These are phyloP conservation scores for Pseudorasbora parva DNA, from an alignment of 2,113 vertebrate species.

Conservation along the genomic window DNA sequence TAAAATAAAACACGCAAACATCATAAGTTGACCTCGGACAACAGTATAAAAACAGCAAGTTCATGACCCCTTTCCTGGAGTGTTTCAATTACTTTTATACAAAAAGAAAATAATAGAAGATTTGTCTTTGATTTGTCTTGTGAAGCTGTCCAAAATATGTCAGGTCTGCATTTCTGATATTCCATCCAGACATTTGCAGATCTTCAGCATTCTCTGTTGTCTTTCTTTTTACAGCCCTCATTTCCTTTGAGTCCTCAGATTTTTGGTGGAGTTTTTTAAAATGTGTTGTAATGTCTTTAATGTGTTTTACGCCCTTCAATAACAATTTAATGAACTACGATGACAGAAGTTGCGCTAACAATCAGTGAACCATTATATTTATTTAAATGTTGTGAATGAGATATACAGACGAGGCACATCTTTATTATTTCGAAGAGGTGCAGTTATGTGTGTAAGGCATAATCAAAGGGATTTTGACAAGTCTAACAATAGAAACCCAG, in stretches of 20 bases:
- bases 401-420: not conserved
- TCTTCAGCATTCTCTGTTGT: not conserved
- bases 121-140: too few species aligned
- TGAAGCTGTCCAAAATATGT: too few species aligned
- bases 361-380: not conserved
- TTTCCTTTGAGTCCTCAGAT: not conserved
- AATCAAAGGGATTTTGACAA: slow-evolving; percentile 53
- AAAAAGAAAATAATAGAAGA: too few species aligned
- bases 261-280: not conserved
- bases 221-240: too few species aligned
- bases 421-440: not conserved
- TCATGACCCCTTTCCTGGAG: too few species aligned
- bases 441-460: not conserved
- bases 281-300: not conserved
- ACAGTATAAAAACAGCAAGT: too few species aligned
- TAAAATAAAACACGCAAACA: too few species aligned
- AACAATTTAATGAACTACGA: not conserved
- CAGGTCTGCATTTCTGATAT: not conserved
- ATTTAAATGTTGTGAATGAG: not conserved
- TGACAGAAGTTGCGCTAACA: not conserved
- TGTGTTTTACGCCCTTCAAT: too few species aligned
- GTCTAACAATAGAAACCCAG: slow-evolving; percentile 48
- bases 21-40: too few species aligned
- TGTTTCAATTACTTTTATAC: too few species aligned
- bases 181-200: not conserved